phyloP scores from a whole-genome alignment of 2,797 vertebrate species.

The Perdix hodgsoniae region DNA sequence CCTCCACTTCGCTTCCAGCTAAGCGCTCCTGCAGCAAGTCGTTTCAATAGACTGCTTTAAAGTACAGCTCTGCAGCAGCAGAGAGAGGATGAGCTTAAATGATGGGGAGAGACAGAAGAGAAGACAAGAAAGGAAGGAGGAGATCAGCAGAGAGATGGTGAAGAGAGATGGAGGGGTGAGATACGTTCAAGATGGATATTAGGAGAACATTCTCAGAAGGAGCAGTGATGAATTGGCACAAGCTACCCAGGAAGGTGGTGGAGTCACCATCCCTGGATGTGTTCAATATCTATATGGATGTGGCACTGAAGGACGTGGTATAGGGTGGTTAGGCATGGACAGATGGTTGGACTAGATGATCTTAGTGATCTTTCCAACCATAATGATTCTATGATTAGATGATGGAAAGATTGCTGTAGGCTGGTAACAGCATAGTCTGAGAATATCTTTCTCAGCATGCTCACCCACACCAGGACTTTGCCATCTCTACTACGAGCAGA shows the following conservation, averaged over 20 bases:
- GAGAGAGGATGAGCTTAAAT: constrained; percentile 23
- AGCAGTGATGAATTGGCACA: neutral
- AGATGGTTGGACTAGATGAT: no score
- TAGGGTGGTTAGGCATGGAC: no score
- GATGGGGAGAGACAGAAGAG: neutral
- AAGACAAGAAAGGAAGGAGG: neutral
- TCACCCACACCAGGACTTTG: neutral
- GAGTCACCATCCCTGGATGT: no score
- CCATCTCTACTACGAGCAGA: neutral
- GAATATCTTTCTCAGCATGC: neutral
- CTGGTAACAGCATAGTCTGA: neutral
- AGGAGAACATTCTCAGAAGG: neutral
- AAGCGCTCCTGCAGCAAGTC: constrained; percentile 36
- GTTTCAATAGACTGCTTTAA: constrained; percentile 42
- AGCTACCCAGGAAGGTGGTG: no score
- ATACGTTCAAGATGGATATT: no score
- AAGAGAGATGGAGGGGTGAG: neutral
- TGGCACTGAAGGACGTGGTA: no score
- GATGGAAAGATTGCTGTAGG: neutral
- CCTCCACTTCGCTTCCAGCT: neutral
- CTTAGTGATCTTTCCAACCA: no score
- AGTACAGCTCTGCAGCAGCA: neutral
- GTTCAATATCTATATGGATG: no score
- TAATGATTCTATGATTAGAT: no score
- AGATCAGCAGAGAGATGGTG: neutral